Evolutionary conservation across 2,888 invertebrate species (phyloP).

Genomic region (Gasteruption jaculator): DNA sequence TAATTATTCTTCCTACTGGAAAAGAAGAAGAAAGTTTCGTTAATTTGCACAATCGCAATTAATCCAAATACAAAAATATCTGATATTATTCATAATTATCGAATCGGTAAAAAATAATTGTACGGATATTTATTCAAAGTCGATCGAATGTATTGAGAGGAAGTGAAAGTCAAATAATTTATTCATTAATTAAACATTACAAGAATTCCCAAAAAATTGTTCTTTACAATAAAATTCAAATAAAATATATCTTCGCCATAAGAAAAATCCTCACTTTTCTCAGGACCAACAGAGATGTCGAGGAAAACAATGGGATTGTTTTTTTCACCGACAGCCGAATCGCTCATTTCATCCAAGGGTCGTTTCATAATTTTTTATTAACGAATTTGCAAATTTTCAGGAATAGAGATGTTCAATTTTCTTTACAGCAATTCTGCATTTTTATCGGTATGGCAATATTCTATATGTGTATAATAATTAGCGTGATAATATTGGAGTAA

Average conservation of each 20-base stretch:
- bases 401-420: too few species aligned
- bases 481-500: too few species aligned
- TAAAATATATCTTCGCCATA: conserved; percentile 7
- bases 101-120: conserved; percentile 2
- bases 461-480: too few species aligned
- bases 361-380: conserved; percentile 30
- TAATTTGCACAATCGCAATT: not conserved
- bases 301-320: conserved; percentile 67
- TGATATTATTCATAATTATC: not conserved
- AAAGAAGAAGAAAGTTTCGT: conserved; percentile 11
- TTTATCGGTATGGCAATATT: too few species aligned
- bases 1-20: conserved; percentile 74
- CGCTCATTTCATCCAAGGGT: conserved; percentile 22
- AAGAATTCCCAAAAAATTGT: not conserved
- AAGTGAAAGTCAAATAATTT: conserved; percentile 1
- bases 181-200: conserved; percentile 14
- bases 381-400: too few species aligned
- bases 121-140: conserved; percentile 2
- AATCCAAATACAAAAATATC: too few species aligned
- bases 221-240: conserved; percentile 1
- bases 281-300: conserved; percentile 65
- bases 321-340: conserved; percentile 21
- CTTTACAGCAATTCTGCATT: too few species aligned
- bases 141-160: not conserved
- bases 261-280: conserved; percentile 57